phyloP scores from a whole-genome alignment of 2,797 vertebrate species.

The Rhincodon typus region DNA sequence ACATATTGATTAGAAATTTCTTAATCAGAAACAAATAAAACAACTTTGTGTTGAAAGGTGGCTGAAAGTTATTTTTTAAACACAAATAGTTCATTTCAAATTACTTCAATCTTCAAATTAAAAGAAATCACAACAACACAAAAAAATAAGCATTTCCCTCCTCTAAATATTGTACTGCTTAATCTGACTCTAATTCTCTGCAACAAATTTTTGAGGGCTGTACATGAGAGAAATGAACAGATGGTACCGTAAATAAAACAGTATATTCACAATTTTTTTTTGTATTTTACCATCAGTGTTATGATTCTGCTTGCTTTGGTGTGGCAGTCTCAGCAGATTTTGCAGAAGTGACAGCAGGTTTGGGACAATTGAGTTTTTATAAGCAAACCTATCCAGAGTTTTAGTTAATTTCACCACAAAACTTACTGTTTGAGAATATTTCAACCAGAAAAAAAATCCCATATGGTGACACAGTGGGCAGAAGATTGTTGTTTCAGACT shows the following conservation, averaged over 20 bases:
- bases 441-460: too few relatives aligned
- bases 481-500: neutral
- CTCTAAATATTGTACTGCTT: neutral
- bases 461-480: neutral
- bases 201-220: neutral
- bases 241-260: neutral
- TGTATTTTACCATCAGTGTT: neutral
- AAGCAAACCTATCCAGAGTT: neutral
- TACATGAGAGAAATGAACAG: neutral
- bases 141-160: neutral
- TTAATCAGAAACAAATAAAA: neutral
- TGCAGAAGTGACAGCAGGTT: neutral
- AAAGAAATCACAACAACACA: neutral
- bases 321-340: neutral
- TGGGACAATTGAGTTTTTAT: neutral
- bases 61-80: neutral
- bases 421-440: neutral
- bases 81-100: neutral
- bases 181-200: neutral
- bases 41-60: neutral
- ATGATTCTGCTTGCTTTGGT: neutral
- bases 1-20: neutral
- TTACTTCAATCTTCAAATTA: too few relatives aligned
- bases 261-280: neutral
- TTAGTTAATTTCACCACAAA: neutral